Conservation (phyloP, 23 tunicate genomes). For the Halocynthia aurantium region DNA sequence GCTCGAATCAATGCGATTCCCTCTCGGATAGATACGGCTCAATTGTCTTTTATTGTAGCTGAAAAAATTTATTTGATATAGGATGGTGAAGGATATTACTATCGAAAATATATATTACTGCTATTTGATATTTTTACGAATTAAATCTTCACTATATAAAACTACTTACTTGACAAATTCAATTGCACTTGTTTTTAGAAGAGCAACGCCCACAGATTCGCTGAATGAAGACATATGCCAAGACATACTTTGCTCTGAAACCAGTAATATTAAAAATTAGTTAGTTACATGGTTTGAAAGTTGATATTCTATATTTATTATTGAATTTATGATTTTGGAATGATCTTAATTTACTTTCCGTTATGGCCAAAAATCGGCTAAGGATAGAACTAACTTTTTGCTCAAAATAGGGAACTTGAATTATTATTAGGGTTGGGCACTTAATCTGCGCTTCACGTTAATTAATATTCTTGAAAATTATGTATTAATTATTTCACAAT, state of each 20-base stretch:
- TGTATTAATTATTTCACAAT: too few species aligned
- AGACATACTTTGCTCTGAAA: slow-evolving; percentile 15
- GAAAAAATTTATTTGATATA: slow-evolving; percentile 3
- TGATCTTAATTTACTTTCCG: too few species aligned
- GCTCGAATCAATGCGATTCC: slow-evolving; percentile 81
- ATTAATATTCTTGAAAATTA: too few species aligned
- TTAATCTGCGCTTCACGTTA: too few species aligned
- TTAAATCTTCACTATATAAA: background rate
- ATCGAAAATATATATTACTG: background rate
- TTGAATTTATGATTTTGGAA: too few species aligned
- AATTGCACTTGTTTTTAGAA: slow-evolving; percentile 63
- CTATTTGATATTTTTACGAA: background rate
- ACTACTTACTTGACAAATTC: slow-evolving; percentile 65
- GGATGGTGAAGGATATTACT: background rate
- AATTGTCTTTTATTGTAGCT: slow-evolving; percentile 87
- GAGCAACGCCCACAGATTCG: slow-evolving; percentile 59
- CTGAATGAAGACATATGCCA: slow-evolving; percentile 90
- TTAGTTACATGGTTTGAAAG: too few species aligned
- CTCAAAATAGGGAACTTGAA: too few species aligned
- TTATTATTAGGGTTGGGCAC: too few species aligned
- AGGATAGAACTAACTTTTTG: too few species aligned
- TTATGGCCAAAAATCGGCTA: too few species aligned
- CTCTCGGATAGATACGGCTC: slow-evolving; percentile 91
- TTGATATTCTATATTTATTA: too few species aligned
- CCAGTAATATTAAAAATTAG: too few species aligned